Evolutionary conservation across 1,140 invertebrate genomes (phyloP).

Genomic region (Aporrectodea caliginosa): DNA sequence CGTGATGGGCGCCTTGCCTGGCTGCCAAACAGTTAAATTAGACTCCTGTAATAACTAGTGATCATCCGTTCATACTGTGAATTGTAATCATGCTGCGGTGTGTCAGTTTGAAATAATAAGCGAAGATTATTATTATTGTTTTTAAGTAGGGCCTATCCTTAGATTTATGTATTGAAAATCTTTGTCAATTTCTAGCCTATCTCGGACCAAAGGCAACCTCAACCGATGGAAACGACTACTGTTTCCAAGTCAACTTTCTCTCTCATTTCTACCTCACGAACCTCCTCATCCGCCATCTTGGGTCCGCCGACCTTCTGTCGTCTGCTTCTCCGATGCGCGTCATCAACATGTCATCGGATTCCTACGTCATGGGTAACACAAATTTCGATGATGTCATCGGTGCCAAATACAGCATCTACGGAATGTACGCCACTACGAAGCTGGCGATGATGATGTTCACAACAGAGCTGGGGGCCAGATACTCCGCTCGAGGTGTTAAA

Average conservation of each 20-base stretch:
- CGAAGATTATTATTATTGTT: too few species aligned
- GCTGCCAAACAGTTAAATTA: too few species aligned
- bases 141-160: too few species aligned
- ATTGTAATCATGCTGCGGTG: too few species aligned
- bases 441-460: slow-evolving; percentile 11
- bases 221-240: slow-evolving; percentile 6
- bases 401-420: not conserved
- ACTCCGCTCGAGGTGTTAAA: not conserved
- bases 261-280: slow-evolving; percentile 12
- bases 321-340: not conserved
- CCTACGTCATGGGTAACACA: not conserved
- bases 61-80: too few species aligned
- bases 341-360: slow-evolving; percentile 16
- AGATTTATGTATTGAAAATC: too few species aligned
- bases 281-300: slow-evolving; percentile 3
- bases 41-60: too few species aligned
- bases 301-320: not conserved
- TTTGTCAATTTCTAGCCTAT: slow-evolving; percentile 5
- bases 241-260: slow-evolving; percentile 14
- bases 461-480: not conserved
- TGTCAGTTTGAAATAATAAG: too few species aligned
- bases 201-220: slow-evolving; percentile 10
- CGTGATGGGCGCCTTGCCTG: too few species aligned
- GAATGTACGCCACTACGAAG: slow-evolving; percentile 7
- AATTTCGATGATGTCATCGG: not conserved